Conservation (phyloP, 2,797 vertebrate species). For the Peromyscus aztecus region DNA sequence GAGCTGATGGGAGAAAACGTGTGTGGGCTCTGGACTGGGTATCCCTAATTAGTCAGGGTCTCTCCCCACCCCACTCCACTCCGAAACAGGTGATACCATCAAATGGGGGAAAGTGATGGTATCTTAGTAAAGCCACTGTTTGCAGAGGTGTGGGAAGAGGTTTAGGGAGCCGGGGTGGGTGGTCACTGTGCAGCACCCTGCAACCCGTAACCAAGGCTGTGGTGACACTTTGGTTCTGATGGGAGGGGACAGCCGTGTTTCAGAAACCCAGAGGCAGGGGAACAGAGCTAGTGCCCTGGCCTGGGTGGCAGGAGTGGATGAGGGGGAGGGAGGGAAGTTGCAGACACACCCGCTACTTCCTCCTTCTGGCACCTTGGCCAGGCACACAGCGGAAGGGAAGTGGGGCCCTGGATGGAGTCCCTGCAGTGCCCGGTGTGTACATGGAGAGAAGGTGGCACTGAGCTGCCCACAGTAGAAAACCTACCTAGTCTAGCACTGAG, state of each 20-base stretch:
- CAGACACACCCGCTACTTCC: not conserved
- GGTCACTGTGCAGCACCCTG: not conserved
- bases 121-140: constrained; percentile 60
- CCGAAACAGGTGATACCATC: constrained; percentile 29
- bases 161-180: not conserved
- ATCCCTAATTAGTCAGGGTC: constrained; percentile 15
- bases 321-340: not conserved
- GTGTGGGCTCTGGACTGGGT: not conserved
- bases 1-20: not conserved
- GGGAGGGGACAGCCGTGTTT: not conserved
- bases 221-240: not conserved
- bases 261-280: not conserved
- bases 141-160: not conserved
- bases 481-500: not conserved
- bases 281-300: not conserved
- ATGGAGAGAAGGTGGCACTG: not conserved
- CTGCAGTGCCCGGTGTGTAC: no score
- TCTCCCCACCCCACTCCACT: not conserved
- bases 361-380: not conserved
- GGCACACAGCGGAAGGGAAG: not conserved
- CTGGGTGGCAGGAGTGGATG: no score
- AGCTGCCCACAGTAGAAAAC: not conserved
- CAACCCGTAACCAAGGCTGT: not conserved
- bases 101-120: not conserved
- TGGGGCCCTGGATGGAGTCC: not conserved